Conservation (phyloP, 1,140 invertebrate species). For the Philopotamus ludificatus region DNA sequence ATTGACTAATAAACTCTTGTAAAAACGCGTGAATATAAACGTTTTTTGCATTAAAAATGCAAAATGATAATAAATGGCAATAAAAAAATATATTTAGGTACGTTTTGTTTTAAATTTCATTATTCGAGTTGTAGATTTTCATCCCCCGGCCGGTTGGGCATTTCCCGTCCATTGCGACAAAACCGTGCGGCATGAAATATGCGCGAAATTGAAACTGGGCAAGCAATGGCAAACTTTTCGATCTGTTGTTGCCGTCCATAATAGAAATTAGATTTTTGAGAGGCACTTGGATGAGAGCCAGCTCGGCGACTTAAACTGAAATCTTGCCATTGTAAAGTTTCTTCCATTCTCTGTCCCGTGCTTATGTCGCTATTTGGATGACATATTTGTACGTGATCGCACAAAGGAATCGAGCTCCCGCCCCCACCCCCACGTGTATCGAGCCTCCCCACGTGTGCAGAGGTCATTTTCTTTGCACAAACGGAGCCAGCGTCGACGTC, state of each 20-base stretch:
- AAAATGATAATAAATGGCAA: too few species aligned
- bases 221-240: constrained; percentile 10
- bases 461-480: too few species aligned
- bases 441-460: too few species aligned
- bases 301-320: constrained; percentile 2
- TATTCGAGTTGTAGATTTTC: too few species aligned
- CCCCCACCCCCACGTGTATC: neutral
- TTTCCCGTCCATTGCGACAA: constrained; percentile 92
- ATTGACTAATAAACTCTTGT: too few species aligned
- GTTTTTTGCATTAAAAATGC: too few species aligned
- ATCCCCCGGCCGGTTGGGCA: constrained; percentile 91
- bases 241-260: constrained; percentile 19
- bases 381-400: constrained; percentile 22
- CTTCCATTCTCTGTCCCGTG: neutral
- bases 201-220: neutral
- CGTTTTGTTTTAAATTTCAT: too few species aligned
- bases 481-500: neutral
- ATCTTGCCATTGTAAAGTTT: constrained; percentile 22
- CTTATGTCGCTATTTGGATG: constrained; percentile 12
- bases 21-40: too few species aligned
- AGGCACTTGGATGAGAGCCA: constrained; percentile 20
- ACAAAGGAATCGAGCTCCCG: constrained; percentile 5
- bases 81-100: too few species aligned
- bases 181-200: neutral
- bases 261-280: constrained; percentile 28